phyloP scores from a whole-genome alignment of 2,113 vertebrate genomes.

The Xiphophorus couchianus region DNA sequence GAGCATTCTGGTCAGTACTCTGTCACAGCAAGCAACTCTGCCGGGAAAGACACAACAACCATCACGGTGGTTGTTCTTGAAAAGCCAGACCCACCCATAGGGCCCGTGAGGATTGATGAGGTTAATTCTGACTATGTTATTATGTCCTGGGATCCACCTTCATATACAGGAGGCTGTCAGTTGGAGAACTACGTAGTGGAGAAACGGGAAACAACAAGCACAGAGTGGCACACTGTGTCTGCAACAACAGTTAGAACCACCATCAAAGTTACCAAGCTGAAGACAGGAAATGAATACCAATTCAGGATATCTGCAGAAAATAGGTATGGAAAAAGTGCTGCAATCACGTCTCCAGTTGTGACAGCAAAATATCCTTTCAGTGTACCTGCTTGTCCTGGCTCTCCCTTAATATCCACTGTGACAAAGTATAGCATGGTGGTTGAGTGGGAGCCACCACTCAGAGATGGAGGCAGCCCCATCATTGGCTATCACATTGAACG shows the following conservation, averaged over 20 bases:
- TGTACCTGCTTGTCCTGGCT: conserved; percentile 88
- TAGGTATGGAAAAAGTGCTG: conserved; percentile 91
- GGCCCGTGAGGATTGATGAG: conserved; percentile 92
- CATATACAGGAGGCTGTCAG: conserved; percentile 94
- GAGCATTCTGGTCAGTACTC: conserved; percentile 93
- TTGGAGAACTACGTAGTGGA: conserved; percentile 97
- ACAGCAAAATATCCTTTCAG: conserved; percentile 94
- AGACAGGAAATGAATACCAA: conserved; percentile 94
- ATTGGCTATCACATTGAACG: conserved; percentile 95
- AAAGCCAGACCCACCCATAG: conserved; percentile 91
- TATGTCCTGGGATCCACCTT: conserved; percentile 93
- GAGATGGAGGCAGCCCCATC: conserved; percentile 93
- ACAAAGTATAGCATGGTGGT: conserved; percentile 94
- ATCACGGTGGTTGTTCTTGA: conserved; percentile 91
- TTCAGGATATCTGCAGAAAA: conserved; percentile 98
- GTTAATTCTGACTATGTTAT: conserved; percentile 89
- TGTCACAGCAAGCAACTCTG: conserved; percentile 87
- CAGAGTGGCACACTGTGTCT: conserved; percentile 91
- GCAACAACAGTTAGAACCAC: conserved; percentile 97
- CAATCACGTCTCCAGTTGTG: conserved; percentile 88
- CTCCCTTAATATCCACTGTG: conserved; percentile 87
- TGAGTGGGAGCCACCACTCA: conserved; percentile 92
- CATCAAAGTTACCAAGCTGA: conserved; percentile 93
- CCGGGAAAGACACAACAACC: conserved; percentile 85
- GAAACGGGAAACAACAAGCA: conserved; percentile 92